Evolutionary conservation across 2,113 vertebrate genomes (phyloP), one percentile per base, ranked within the genome.

Genomic region (Balaeniceps rex): DNA sequence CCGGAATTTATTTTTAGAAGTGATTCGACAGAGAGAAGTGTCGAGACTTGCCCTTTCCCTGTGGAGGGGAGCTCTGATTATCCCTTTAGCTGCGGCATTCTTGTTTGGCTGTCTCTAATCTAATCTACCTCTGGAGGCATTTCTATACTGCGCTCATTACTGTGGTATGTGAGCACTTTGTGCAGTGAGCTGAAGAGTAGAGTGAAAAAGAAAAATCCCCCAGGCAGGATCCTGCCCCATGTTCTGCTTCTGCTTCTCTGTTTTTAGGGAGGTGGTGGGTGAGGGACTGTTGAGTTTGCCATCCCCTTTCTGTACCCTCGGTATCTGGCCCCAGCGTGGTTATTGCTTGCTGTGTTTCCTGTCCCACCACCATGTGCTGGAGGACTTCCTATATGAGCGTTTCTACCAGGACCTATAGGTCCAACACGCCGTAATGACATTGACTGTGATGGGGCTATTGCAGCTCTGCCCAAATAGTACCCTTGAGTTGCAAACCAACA

Each of bases 51-150:
- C 46, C 71, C 85, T 93, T 95, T 90, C 64, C 68, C 38, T 42
- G 22, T 68, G 40, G 64, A 92, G 83, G 72, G 64, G 60, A 88
- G 36, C 31, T 90, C 80, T 84, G 92, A 90, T 97, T 94, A 93
- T 87, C 95, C 83, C 60, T 94, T 88, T 70, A 82, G 90, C 92
- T 68, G 44, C 4, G 0, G 44, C 65, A 21, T 93, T 95, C 88
- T 88, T 70, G 71, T 93, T 94, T 96, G 86, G 60, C 94, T 92
- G 54, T 81, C 90, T 93, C 88, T 94, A 92, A 95, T 96, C 97
- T 93, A 90, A 83, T 92, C 90, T 88, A 92, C 94, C 86, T 96
- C 95, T 95, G 79, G 83, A 97, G 86, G 83, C 86, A 93, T 96
- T 96, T 86, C 68, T 94, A 11, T 42, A n/a, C 42, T 84, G 76